Evolutionary conservation across 2,888 invertebrate genomes (phyloP), one percentile per base, ranked within the genome.

Genomic region (Dasypolia templi): DNA sequence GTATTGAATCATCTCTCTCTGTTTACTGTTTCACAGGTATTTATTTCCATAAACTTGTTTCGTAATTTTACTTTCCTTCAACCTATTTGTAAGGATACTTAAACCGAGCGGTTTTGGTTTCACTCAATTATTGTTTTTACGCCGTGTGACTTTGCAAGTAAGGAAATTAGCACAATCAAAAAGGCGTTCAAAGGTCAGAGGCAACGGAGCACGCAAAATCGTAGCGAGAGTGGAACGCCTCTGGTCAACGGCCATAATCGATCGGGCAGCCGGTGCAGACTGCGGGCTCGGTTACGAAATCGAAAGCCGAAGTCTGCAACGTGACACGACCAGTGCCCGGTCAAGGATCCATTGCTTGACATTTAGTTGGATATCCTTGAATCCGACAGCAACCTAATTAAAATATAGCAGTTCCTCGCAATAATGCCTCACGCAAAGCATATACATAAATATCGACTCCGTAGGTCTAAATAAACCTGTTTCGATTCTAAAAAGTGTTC

Each of bases 191-290:
- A 89, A 90, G 92, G 91, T 92, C 91, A 88, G 64, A 86, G 86
- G 86, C 83, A 87, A 75, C 84, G 81, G 81, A 88, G 87, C 86
- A 88, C 80, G 85, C 77, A 77, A 86, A 90, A 89, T 89, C 84
- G 86, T 86, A 88, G 89, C 88, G 92, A 93, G 91, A 93, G 91
- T 92, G 90, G 88, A 92, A 90, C 90, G 91, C 89, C 90, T 91
- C 86, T 90, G 90, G 91, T 92, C 91, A 93, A 92, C 93, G 92
- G 92, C 92, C 93, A 94, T 93, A 94, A 94, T 93, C 91, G 92
- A 92, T 91, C 89, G 89, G 84, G 86, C 72, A 82, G 74, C 82
- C 86, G 85, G 89, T 88, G 91, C 90, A 91, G 89, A 91, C 89
- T 90, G 90, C 88, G 87, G 90, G 79, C 87, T 84, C 73, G 82